These are phyloP conservation scores for Mamestra configurata DNA, from an alignment of 1,140 invertebrate genomes.

Conservation along the genomic window DNA sequence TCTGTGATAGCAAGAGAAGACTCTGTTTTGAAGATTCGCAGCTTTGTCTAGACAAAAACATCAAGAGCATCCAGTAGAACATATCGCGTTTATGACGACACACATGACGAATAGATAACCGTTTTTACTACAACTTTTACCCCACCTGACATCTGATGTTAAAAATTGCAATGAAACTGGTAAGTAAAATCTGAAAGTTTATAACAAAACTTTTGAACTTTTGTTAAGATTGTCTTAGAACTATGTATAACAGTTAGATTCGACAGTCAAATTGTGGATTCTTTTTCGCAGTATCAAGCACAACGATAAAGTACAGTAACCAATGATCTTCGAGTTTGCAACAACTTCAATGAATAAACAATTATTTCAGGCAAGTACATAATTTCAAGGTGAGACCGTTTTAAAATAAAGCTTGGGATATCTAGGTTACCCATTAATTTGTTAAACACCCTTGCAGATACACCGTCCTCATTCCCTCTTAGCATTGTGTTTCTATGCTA, in stretches of 20 bases:
- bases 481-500: background rate
- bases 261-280: background rate
- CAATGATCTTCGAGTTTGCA: background rate
- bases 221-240: background rate
- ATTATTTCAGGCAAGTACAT: background rate
- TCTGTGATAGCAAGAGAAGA: slow-evolving; percentile 9
- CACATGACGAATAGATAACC: background rate
- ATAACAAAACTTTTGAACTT: background rate
- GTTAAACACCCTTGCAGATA: slow-evolving; percentile 14
- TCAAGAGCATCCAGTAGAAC: slow-evolving; percentile 17
- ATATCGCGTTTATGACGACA: slow-evolving; percentile 1
- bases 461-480: background rate
- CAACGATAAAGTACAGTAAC: background rate
- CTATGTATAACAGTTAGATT: background rate
- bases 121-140: background rate
- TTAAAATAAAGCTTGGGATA: background rate
- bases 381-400: background rate
- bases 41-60: slow-evolving; percentile 54
- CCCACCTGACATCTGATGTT: background rate
- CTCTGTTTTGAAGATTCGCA: slow-evolving; percentile 50
- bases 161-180: background rate
- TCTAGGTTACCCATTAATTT: slow-evolving; percentile 36
- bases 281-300: background rate
- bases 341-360: background rate
- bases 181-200: background rate